Conservation (phyloP, 2,797 vertebrate species). For the Myoxocephalus aenaeus region DNA sequence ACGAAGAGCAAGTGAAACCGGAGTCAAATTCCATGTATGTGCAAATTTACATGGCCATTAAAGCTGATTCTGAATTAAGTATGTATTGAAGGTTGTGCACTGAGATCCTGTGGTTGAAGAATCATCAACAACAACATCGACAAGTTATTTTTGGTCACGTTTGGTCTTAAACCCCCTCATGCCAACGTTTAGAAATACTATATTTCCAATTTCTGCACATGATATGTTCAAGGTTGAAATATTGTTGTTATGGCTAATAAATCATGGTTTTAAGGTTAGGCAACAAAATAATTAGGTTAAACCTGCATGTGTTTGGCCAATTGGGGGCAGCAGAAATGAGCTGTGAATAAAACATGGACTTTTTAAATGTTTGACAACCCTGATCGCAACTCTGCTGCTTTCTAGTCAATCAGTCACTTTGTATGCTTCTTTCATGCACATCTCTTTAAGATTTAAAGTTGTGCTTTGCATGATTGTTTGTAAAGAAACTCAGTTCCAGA, state of each 20-base stretch:
- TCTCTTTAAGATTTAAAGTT: background rate
- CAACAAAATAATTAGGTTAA: background rate
- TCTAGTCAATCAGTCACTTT: too few species aligned
- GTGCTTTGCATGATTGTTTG: background rate
- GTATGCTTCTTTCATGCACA: too few species aligned
- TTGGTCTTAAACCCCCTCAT: background rate
- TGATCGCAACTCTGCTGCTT: too few species aligned
- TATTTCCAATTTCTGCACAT: background rate
- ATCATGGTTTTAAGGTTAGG: background rate
- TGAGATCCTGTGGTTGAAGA: background rate
- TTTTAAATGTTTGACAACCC: too few species aligned
- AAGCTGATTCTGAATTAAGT: too few species aligned
- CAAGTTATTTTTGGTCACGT: background rate
- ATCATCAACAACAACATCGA: too few species aligned
- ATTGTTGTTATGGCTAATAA: background rate
- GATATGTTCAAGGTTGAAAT: background rate
- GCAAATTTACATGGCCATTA: too few species aligned
- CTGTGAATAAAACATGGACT: too few species aligned
- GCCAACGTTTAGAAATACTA: background rate
- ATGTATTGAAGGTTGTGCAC: background rate
- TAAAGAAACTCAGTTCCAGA: background rate
- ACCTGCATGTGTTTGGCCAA: background rate
- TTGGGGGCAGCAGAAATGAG: background rate
- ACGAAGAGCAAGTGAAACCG: too few species aligned
- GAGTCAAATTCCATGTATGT: too few species aligned